A percentile compares a stretch with the other conserved stretches of the same genome.
Conservation (phyloP, 2,797 vertebrate species). For the Sebastes alutus region DNA sequence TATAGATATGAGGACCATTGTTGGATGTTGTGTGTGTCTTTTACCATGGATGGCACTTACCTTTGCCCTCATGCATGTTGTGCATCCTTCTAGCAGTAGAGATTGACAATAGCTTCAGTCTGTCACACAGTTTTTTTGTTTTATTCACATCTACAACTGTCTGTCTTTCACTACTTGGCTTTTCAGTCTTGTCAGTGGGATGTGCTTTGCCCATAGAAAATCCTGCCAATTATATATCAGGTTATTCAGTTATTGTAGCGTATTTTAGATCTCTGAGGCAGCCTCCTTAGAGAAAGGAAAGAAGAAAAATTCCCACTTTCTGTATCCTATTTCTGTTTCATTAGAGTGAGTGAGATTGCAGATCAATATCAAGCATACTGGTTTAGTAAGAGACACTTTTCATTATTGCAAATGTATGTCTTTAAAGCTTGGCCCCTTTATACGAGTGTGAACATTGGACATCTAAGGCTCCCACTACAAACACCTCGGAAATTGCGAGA, state of each 20-base stretch:
- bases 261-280: background rate
- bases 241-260: background rate
- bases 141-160: background rate
- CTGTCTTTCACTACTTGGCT: background rate
- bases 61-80: background rate
- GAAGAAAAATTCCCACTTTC: background rate
- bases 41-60: background rate
- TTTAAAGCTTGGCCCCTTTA: background rate
- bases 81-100: background rate
- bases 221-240: background rate
- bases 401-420: background rate
- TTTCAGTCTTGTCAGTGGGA: background rate
- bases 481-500: background rate
- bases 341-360: background rate
- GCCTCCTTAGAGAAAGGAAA: background rate
- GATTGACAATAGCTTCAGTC: background rate
- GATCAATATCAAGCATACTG: background rate
- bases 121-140: constrained; percentile 3
- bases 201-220: background rate
- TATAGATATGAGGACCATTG: constrained; percentile 30
- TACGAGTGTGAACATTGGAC: background rate
- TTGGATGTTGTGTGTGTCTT: background rate
- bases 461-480: background rate
- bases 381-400: constrained; percentile 2
- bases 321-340: background rate